Percentiles rank a stretch among this genome's conserved stretches.
Evolutionary conservation across 2,888 invertebrate species (phyloP).

Genomic region (Lasioglossum villosulum): DNA sequence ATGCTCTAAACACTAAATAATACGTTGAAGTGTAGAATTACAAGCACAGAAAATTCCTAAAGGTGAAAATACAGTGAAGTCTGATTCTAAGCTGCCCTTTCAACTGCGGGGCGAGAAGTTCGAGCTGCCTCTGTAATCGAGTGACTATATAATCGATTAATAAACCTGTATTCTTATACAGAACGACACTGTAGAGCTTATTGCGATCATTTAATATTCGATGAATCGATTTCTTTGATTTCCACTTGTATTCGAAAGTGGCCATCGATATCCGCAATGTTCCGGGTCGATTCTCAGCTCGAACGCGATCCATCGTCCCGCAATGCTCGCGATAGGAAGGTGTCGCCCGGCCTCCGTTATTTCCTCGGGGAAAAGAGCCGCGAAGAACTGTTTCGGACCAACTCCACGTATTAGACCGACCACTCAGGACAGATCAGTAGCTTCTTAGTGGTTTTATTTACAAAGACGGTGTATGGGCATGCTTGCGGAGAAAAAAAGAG

Average conservation of each 20-base stretch:
- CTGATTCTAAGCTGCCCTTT: too few relatives aligned
- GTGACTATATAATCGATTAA: too few relatives aligned
- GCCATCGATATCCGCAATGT: neutral
- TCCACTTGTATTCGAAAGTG: neutral
- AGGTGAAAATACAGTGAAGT: too few relatives aligned
- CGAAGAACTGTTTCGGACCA: neutral
- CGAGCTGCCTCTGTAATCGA: too few relatives aligned
- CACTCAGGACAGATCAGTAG: conserved; percentile 19
- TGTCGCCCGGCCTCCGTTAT: neutral
- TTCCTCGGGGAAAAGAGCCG: conserved; percentile 1
- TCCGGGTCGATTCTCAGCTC: neutral
- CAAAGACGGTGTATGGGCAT: conserved; percentile 43
- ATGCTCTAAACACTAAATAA: too few relatives aligned
- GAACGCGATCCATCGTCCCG: neutral
- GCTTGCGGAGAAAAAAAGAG: conserved; percentile 23
- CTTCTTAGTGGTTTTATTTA: conserved; percentile 58
- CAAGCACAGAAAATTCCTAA: too few relatives aligned
- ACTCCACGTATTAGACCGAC: neutral
- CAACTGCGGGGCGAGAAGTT: too few relatives aligned
- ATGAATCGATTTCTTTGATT: too few relatives aligned
- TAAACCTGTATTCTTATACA: too few relatives aligned
- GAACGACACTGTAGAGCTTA: too few relatives aligned
- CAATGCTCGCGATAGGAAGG: neutral
- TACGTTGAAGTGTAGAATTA: too few relatives aligned
- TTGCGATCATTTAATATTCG: too few relatives aligned